Conservation (phyloP, 2,797 vertebrate species). For the Zalophus californianus region DNA sequence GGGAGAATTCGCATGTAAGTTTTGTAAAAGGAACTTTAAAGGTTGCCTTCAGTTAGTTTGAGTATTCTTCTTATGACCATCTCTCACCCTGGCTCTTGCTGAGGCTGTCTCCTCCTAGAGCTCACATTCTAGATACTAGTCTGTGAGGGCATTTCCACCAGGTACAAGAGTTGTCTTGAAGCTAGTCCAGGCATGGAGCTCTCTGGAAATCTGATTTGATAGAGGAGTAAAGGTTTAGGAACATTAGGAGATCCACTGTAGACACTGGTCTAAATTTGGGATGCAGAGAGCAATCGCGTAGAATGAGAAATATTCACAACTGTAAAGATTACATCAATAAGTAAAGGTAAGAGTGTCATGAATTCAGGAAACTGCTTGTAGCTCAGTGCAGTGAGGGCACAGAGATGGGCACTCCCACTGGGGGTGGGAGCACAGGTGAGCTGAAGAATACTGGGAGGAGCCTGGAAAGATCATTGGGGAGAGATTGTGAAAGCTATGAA, state of each 20-base stretch:
- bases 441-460: background rate
- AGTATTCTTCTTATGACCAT: background rate
- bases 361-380: background rate
- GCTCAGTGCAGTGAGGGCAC: background rate
- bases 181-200: background rate
- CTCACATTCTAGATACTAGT: background rate
- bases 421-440: accelerated
- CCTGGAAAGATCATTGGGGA: background rate
- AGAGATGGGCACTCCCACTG: accelerated
- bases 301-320: background rate
- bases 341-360: background rate
- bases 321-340: background rate
- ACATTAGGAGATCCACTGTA: background rate
- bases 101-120: background rate
- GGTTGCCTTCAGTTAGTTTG: background rate
- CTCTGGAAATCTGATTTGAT: background rate
- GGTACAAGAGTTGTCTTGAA: background rate
- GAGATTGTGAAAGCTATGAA: background rate
- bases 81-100: background rate
- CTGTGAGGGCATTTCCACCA: background rate
- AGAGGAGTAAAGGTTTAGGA: background rate
- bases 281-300: background rate
- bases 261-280: background rate
- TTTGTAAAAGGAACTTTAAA: slow-evolving; percentile 4
- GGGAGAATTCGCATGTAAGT: background rate